phyloP scores from a whole-genome alignment of 2,113 vertebrate species.

The Podarcis raffonei region DNA sequence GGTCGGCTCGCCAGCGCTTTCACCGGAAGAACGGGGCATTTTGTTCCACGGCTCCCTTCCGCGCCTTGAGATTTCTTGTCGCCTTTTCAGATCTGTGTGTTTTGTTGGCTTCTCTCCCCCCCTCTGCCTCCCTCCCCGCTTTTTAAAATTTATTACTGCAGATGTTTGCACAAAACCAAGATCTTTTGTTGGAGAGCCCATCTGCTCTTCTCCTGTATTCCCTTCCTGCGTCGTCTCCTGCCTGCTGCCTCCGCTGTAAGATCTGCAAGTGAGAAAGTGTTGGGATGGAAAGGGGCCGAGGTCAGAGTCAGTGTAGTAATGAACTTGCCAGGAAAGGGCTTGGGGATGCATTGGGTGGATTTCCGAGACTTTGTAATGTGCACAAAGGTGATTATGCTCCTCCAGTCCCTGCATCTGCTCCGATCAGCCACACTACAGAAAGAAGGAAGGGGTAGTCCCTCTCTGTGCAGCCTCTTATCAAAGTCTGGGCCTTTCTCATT shows the following conservation, averaged over 20 bases:
- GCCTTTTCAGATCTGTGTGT: not conserved
- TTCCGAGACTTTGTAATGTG: not conserved
- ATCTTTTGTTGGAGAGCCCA: constrained; percentile 16
- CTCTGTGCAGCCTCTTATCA: not conserved
- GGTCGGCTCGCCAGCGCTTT: not conserved
- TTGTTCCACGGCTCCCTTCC: not conserved
- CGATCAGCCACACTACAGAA: not conserved
- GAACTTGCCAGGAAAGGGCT: not conserved
- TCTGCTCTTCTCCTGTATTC: not conserved
- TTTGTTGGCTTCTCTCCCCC: not conserved
- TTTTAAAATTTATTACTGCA: constrained; percentile 7
- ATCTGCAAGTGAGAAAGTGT: not conserved
- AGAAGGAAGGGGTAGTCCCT: not conserved
- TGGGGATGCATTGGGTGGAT: not conserved
- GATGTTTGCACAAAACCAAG: constrained; percentile 16
- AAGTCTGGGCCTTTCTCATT: not conserved
- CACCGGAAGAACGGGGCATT: fast-evolving
- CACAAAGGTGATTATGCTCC: too few species aligned
- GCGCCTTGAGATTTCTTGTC: not conserved
- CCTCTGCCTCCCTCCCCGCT: not conserved
- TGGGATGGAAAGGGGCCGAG: not conserved
- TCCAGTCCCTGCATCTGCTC: not conserved
- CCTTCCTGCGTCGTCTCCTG: not conserved
- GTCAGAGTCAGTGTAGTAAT: too few species aligned
- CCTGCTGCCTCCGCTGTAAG: not conserved